A percentile compares a stretch with the other conserved stretches of the same genome.
These are phyloP conservation scores for Andrena camellia DNA, from an alignment of 2,888 invertebrate genomes.

Conservation along the genomic window DNA sequence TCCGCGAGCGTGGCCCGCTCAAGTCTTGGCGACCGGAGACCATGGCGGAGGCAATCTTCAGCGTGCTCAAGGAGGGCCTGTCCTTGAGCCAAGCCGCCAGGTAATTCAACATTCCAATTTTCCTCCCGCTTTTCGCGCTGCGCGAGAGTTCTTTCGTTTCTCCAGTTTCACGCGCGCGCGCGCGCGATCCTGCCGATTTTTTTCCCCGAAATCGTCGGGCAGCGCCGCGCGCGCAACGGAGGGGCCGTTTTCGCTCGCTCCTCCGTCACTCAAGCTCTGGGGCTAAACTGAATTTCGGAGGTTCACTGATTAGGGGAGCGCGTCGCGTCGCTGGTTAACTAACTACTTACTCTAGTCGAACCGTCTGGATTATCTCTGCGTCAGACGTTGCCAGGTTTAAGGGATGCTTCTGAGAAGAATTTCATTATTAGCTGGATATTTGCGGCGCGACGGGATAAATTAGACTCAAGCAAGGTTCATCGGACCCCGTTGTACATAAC, in stretches of 20 bases:
- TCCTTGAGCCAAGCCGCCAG: slow-evolving; percentile 94
- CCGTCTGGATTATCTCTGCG: slow-evolving; percentile 46
- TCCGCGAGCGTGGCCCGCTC: slow-evolving; percentile 95
- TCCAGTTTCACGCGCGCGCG: background rate
- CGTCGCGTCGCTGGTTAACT: slow-evolving; percentile 35
- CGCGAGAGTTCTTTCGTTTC: background rate
- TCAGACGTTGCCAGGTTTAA: slow-evolving; percentile 33
- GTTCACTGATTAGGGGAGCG: slow-evolving; percentile 27
- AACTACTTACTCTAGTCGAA: too few species aligned
- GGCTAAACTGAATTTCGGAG: slow-evolving; percentile 30
- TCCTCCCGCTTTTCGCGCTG: background rate
- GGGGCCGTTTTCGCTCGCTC: background rate
- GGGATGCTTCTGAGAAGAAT: slow-evolving; percentile 37
- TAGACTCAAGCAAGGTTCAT: slow-evolving; percentile 47
- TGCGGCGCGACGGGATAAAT: slow-evolving; percentile 52
- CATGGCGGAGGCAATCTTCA: slow-evolving; percentile 97
- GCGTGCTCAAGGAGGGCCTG: slow-evolving; percentile 95
- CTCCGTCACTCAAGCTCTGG: slow-evolving; percentile 2
- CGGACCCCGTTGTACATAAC: slow-evolving; percentile 35
- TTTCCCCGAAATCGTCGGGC: background rate
- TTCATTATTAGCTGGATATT: slow-evolving; percentile 56
- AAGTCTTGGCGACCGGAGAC: slow-evolving; percentile 98
- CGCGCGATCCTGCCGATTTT: background rate
- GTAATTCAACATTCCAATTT: slow-evolving; percentile 58
- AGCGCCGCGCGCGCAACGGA: background rate